phyloP scores from a whole-genome alignment of 1,140 invertebrate genomes.

The Caenorhabditis remanei region DNA sequence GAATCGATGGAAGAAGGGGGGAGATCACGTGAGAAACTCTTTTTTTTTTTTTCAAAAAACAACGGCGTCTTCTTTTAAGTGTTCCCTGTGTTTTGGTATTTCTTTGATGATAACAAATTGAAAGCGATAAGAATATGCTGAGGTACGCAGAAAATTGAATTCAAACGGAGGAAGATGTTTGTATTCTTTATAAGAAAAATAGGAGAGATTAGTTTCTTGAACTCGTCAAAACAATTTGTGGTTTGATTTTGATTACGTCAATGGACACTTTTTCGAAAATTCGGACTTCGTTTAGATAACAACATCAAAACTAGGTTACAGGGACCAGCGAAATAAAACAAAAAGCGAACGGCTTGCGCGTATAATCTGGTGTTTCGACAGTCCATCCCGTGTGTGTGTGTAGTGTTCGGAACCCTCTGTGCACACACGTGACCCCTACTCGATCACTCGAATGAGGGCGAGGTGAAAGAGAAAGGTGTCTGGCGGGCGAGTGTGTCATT shows the following conservation, averaged over 20 bases:
- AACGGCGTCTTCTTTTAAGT: background rate
- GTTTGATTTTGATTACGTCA: no score
- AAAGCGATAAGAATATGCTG: no score
- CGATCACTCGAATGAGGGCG: background rate
- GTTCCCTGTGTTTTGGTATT: background rate
- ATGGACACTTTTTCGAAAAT: no score
- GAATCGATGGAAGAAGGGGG: background rate
- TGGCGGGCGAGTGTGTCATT: background rate
- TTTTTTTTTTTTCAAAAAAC: background rate
- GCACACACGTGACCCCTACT: conserved; percentile 13
- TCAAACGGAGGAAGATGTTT: no score
- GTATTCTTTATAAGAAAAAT: no score
- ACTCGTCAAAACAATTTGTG: no score
- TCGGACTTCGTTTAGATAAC: background rate
- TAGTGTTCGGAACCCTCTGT: background rate
- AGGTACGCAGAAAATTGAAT: no score
- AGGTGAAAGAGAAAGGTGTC: background rate
- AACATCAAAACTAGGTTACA: background rate
- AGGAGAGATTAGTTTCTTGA: no score
- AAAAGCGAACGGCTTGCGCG: conserved; percentile 14
- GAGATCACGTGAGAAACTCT: background rate
- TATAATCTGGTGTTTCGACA: conserved; percentile 14
- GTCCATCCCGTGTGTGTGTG: background rate
- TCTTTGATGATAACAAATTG: background rate
- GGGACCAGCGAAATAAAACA: no score